Percentiles rank a stretch among this genome's conserved stretches.
phyloP scores from a whole-genome alignment of 1,140 invertebrate species.

The Drosophila pectinifera region DNA sequence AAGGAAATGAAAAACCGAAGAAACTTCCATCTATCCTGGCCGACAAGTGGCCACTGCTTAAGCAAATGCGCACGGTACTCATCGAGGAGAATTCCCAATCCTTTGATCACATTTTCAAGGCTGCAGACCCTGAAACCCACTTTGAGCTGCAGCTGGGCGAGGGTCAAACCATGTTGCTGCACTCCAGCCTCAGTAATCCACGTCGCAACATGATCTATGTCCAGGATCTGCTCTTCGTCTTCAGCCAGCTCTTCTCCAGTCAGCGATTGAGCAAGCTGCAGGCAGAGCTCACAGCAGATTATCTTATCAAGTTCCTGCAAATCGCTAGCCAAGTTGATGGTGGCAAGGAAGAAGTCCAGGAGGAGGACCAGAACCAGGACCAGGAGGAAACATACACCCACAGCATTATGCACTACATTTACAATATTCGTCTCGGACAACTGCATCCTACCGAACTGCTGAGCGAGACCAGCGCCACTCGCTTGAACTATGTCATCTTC shows the following conservation, averaged over 20 bases:
- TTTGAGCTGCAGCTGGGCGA: slow-evolving; percentile 65
- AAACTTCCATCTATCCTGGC: slow-evolving; percentile 29
- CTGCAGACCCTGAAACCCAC: background rate
- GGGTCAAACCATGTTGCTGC: slow-evolving; percentile 44
- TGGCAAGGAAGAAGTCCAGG: background rate
- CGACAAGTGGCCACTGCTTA: slow-evolving; percentile 51
- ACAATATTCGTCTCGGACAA: slow-evolving; percentile 52
- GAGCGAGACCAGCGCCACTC: slow-evolving; percentile 43
- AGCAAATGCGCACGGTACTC: slow-evolving; percentile 21
- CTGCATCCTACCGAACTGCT: slow-evolving; percentile 63
- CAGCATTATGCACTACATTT: slow-evolving; percentile 74
- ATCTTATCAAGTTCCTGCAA: slow-evolving; percentile 63
- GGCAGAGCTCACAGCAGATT: slow-evolving; percentile 52
- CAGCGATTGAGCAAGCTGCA: slow-evolving; percentile 46
- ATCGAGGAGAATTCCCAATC: background rate
- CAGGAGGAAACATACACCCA: slow-evolving; percentile 45
- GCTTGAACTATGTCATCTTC: slow-evolving; percentile 66
- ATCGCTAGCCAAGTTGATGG: slow-evolving; percentile 59
- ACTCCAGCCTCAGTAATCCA: slow-evolving; percentile 52
- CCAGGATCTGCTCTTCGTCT: slow-evolving; percentile 64
- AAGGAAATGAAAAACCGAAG: background rate
- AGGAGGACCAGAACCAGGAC: slow-evolving; percentile 18
- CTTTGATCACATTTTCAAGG: slow-evolving; percentile 59
- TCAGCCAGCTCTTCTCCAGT: slow-evolving; percentile 49
- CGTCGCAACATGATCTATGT: slow-evolving; percentile 72